Base-by-base conservation (phyloP, 2,113 vertebrate genomes). In the Toxotes jaculatrix region DNA sequence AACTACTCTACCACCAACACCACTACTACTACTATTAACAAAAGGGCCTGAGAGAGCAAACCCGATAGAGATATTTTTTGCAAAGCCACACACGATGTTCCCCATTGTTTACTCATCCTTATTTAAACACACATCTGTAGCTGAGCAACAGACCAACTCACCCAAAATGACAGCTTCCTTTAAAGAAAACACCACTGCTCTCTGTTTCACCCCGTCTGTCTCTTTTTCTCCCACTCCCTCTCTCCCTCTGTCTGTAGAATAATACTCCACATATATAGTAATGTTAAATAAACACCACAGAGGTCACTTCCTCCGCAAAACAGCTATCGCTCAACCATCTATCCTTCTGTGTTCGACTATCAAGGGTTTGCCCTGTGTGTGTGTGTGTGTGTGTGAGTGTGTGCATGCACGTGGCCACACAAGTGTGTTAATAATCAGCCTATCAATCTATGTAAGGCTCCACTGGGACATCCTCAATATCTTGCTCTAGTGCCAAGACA, bases 271-370 rank as follows among this genome's bases (percentile, higher is more conserved):
- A 85, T 80, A 84, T 88, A 89, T 57, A 87, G 68, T 55, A 66
- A 87, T 82, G 90, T 89, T 92, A 90, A 90, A 93, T 84, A 93
- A 93, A 94, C 89, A 92, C 47, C 66, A 47, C 51, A 84, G 79
- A 89, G 86, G 87, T 93, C 89, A 90, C 82, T 92, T 92, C 82
- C 86, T 91, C 88, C 10, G 8, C 83, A 83, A 86, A 87, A 78
- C 76, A 76, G 74, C 83, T 80, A 74, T 89, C 64, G 2, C 40
- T 10, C 59, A 82, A 66, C 47, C 81, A 86, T 89, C 79, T 83
- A 86, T 85, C 79, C 79, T 76, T 86, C 81, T 77, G 79, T 62
- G 77, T 80, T 86, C 72, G 80, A 60, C 78, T 80, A 79, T 47
- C 70, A 76, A 57, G 82, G 42, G 62, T 83, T 84, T 75, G 74